phyloP scores from a whole-genome alignment of 2,888 invertebrate genomes.

The Dorcus parallelipipedus region DNA sequence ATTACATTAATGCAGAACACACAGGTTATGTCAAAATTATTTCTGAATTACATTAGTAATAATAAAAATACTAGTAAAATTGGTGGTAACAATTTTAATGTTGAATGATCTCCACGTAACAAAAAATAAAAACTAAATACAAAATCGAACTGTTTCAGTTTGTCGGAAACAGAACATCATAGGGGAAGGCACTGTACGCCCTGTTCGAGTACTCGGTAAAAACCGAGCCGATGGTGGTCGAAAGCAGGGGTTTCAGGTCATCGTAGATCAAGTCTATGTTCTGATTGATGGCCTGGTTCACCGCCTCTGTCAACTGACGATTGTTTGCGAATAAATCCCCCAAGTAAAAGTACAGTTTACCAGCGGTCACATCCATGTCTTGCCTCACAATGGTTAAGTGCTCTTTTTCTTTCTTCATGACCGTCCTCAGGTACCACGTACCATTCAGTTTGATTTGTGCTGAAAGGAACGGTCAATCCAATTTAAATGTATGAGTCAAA shows the following conservation, averaged over 20 bases:
- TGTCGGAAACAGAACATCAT: conserved; percentile 31
- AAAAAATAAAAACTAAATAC: too few species aligned
- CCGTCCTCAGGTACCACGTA: not conserved
- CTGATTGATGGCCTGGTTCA: conserved; percentile 43
- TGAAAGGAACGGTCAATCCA: not conserved
- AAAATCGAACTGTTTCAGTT: not conserved
- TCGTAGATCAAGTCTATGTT: conserved; percentile 42
- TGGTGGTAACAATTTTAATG: not conserved
- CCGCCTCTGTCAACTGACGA: conserved; percentile 31
- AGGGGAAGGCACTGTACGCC: conserved; percentile 29
- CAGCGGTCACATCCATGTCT: conserved; percentile 23
- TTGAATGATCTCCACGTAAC: not conserved
- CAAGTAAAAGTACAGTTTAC: conserved; percentile 27
- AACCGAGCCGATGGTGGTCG: conserved; percentile 28
- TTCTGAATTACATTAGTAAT: not conserved
- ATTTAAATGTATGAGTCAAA: too few species aligned
- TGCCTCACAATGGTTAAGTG: conserved; percentile 23
- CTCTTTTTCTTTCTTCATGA: conserved; percentile 15
- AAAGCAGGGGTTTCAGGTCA: conserved; percentile 43
- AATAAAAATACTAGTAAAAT: not conserved
- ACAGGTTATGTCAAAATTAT: too few species aligned
- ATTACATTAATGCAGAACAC: too few species aligned
- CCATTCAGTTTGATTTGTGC: not conserved
- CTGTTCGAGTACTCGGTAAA: conserved; percentile 25
- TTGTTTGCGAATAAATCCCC: conserved; percentile 33